Conservation (phyloP, 2,888 invertebrate species). For the Drosophila histrio region DNA sequence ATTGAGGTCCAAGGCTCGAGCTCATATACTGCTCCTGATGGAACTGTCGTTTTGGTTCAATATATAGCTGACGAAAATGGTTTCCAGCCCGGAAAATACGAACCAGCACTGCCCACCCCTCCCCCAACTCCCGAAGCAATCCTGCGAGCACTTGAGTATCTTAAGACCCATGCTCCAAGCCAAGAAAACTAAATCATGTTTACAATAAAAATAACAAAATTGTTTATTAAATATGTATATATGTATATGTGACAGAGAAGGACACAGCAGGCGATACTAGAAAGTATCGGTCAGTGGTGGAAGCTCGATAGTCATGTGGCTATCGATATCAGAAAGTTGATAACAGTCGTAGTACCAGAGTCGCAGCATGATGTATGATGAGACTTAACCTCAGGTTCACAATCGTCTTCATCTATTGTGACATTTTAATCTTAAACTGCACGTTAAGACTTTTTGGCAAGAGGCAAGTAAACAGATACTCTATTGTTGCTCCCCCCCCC, state of each 20-base stretch:
- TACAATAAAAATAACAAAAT: neutral
- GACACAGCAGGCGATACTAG: too few relatives aligned
- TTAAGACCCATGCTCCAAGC: slow-evolving; percentile 54
- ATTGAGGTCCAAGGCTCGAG: slow-evolving; percentile 54
- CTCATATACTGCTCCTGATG: slow-evolving; percentile 73
- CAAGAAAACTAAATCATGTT: slow-evolving; percentile 33
- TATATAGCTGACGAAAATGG: slow-evolving; percentile 75
- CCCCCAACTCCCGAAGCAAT: slow-evolving; percentile 76
- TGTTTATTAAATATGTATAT: neutral
- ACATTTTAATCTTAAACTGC: slow-evolving; percentile 2
- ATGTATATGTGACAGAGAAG: too few relatives aligned
- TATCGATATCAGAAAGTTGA: too few relatives aligned
- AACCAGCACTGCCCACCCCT: slow-evolving; percentile 74
- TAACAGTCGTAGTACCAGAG: too few relatives aligned
- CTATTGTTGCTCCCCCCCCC: neutral
- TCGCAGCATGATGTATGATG: too few relatives aligned
- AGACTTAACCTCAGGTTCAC: neutral
- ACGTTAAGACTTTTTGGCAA: neutral
- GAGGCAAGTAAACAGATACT: neutral
- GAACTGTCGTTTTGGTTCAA: slow-evolving; percentile 35
- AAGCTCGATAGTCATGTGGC: too few relatives aligned
- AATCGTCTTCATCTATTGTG: neutral
- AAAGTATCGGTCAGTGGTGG: too few relatives aligned
- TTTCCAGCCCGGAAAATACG: slow-evolving; percentile 56
- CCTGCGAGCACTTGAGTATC: slow-evolving; percentile 48